Percentiles rank a stretch among this genome's conserved stretches.
These are phyloP conservation scores for Oreohelix idahoensis DNA, from an alignment of 1,140 invertebrate genomes.

Conservation along the genomic window DNA sequence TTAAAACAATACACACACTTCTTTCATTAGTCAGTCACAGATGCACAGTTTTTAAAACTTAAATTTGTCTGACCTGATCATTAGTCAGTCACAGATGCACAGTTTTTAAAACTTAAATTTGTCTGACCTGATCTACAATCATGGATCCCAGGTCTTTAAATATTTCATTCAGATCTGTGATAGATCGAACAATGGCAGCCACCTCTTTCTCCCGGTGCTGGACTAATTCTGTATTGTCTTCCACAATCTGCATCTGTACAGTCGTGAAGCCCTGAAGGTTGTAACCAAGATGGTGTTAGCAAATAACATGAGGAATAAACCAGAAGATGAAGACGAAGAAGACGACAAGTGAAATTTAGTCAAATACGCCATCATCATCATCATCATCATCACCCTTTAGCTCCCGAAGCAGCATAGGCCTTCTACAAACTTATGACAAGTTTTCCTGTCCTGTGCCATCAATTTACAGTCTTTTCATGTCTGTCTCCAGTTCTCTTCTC, in stretches of 20 bases:
- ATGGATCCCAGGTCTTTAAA: conserved; percentile 84
- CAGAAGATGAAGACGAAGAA: not conserved
- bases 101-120: not conserved
- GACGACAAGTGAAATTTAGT: not conserved
- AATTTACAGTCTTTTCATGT: no score
- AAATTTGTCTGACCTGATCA: conserved; percentile 76
- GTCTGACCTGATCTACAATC: conserved; percentile 78
- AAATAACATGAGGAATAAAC: not conserved
- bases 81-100: no score
- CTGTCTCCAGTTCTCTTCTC: no score
- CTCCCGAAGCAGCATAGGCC: no score
- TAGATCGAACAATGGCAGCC: conserved; percentile 90
- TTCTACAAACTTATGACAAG: no score
- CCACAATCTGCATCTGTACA: conserved; percentile 84
- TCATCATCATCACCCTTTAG: no score
- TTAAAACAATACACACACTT: no score
- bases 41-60: not conserved
- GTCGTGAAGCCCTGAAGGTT: conserved; percentile 64
- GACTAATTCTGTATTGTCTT: conserved; percentile 85
- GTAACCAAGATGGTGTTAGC: not conserved
- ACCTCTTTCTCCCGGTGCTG: conserved; percentile 91
- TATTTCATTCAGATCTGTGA: conserved; percentile 93
- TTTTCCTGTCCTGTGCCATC: no score
- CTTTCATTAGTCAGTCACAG: not conserved
- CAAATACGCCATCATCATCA: no score